A percentile compares a stretch with the other conserved stretches of the same genome.
Conservation (phyloP, 2,113 vertebrate genomes). For the Bubo blakistoni region DNA sequence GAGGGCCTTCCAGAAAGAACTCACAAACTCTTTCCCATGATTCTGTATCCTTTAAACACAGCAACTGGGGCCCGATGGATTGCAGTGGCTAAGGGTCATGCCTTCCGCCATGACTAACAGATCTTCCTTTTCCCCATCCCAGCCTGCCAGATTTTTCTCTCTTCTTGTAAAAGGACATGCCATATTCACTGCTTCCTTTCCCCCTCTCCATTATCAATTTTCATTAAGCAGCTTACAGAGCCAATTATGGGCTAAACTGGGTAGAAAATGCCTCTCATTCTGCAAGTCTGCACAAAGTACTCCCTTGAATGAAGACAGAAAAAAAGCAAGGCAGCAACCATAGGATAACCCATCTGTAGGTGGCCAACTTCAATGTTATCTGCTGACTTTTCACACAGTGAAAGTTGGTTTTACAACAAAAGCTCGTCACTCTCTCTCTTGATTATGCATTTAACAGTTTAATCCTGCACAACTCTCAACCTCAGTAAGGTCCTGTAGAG, state of each 20-base stretch:
- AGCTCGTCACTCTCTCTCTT: not conserved
- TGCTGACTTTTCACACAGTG: not conserved
- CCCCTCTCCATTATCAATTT: not conserved
- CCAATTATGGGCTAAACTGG: not conserved
- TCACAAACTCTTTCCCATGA: not conserved
- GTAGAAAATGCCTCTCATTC: not conserved
- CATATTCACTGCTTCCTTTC: not conserved
- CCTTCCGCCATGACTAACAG: not conserved
- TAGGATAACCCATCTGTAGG: not conserved
- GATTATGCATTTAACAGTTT: not conserved
- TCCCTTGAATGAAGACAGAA: too few species aligned
- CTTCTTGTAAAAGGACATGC: not conserved
- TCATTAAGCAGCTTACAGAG: not conserved
- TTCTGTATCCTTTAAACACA: not conserved
- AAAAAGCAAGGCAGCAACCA: not conserved
- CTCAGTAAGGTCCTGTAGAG: not conserved
- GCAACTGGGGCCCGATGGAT: not conserved
- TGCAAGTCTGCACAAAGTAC: not conserved
- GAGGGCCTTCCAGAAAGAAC: not conserved
- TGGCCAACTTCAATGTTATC: not conserved
- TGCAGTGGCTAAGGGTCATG: not conserved
- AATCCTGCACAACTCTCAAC: not conserved
- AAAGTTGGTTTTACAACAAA: not conserved
- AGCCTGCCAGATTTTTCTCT: not conserved
- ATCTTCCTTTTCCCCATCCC: not conserved